These are phyloP conservation scores for Scomber colias DNA, from an alignment of 2,113 vertebrate genomes.

Conservation along the genomic window DNA sequence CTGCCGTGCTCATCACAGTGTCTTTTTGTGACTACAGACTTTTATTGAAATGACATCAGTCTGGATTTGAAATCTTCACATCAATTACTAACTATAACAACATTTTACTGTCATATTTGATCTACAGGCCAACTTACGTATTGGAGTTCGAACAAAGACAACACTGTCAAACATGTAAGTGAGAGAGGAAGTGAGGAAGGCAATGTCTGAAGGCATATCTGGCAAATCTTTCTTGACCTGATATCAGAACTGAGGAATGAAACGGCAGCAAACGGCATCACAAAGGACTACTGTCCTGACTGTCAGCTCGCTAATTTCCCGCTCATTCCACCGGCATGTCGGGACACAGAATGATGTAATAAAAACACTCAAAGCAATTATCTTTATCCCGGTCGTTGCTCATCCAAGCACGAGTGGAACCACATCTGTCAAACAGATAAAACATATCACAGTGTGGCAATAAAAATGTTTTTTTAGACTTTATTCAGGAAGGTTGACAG, in stretches of 20 bases:
- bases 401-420: neutral
- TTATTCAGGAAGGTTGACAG: neutral
- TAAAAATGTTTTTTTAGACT: slow-evolving; percentile 7
- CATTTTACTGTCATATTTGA: neutral
- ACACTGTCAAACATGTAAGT: slow-evolving; percentile 19
- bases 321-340: slow-evolving; percentile 26
- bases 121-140: neutral
- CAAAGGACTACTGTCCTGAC: slow-evolving; percentile 48
- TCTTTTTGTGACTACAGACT: too few species aligned
- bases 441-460: neutral
- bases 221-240: slow-evolving; percentile 35
- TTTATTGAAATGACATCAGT: too few species aligned
- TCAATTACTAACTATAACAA: neutral
- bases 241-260: slow-evolving; percentile 54
- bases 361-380: slow-evolving; percentile 13
- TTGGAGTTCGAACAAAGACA: slow-evolving; percentile 12
- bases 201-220: slow-evolving; percentile 13
- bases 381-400: neutral
- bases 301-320: neutral
- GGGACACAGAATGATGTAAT: slow-evolving; percentile 22
- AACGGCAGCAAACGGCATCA: neutral
- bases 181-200: neutral
- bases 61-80: neutral
- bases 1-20: too few species aligned
- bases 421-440: neutral